Conservation (phyloP, 1,140 invertebrate genomes). For the Diuraphis noxia region DNA sequence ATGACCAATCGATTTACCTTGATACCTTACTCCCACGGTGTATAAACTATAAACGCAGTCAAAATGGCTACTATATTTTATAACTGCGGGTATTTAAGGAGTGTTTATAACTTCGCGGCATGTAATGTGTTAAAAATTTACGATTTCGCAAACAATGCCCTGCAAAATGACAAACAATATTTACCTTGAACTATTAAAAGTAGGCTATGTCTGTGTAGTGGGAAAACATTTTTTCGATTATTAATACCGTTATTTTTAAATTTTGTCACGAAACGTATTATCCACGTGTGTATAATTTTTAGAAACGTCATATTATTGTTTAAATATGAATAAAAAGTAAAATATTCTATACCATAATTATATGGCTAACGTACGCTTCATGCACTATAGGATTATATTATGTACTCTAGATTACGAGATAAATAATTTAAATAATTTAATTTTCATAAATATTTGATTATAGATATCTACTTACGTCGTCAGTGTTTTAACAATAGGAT, state of each 20-base stretch:
- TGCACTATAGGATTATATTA: background rate
- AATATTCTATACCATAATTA: background rate
- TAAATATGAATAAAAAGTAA: background rate
- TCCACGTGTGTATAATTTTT: background rate
- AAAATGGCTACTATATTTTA: no score
- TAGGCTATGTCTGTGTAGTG: background rate
- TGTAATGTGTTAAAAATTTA: constrained; percentile 1
- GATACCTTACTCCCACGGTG: background rate
- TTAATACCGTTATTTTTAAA: background rate
- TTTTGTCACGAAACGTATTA: background rate
- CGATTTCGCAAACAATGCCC: background rate
- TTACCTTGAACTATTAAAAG: background rate
- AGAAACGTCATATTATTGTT: no score
- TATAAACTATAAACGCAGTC: background rate
- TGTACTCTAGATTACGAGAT: no score
- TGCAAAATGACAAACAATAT: background rate
- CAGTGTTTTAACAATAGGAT: background rate
- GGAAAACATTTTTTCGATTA: background rate
- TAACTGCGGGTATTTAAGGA: background rate
- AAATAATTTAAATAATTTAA: no score
- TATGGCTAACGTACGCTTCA: background rate
- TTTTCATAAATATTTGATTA: no score
- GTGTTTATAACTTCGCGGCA: background rate
- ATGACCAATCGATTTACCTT: background rate
- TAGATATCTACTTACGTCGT: background rate